Evolutionary conservation across 2,797 vertebrate species (phyloP).

Genomic region (Galago senegalensis): DNA sequence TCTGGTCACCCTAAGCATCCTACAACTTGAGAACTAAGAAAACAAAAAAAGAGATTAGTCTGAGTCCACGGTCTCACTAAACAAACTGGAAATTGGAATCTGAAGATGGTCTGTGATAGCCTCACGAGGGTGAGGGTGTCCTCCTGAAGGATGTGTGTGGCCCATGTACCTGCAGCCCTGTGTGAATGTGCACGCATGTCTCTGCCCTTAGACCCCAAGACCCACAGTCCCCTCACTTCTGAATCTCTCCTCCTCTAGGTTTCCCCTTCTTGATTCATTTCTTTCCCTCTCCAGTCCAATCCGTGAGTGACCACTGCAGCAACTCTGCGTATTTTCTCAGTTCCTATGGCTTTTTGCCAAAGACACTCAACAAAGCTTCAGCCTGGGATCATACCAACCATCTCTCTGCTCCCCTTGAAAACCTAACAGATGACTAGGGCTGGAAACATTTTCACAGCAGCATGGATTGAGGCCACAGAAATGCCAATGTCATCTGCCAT

Average conservation of each 20-base stretch:
- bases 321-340: background rate
- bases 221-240: background rate
- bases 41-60: background rate
- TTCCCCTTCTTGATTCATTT: background rate
- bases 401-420: background rate
- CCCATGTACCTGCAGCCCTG: background rate
- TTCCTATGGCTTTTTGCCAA: background rate
- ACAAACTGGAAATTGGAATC: background rate
- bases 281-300: background rate
- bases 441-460: background rate
- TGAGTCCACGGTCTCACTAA: background rate
- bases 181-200: background rate
- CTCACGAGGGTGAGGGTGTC: background rate
- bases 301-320: background rate
- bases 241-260: background rate
- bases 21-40: constrained; percentile 27
- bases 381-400: background rate
- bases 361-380: background rate
- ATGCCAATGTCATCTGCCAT: background rate
- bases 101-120: background rate
- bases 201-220: background rate
- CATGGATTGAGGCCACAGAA: background rate
- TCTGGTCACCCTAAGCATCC: no score
- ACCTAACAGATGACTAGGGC: background rate
- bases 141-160: background rate